A percentile compares a stretch with the other conserved stretches of the same genome.
Conservation (phyloP, 2,797 vertebrate genomes). For the Propithecus deckenii region DNA sequence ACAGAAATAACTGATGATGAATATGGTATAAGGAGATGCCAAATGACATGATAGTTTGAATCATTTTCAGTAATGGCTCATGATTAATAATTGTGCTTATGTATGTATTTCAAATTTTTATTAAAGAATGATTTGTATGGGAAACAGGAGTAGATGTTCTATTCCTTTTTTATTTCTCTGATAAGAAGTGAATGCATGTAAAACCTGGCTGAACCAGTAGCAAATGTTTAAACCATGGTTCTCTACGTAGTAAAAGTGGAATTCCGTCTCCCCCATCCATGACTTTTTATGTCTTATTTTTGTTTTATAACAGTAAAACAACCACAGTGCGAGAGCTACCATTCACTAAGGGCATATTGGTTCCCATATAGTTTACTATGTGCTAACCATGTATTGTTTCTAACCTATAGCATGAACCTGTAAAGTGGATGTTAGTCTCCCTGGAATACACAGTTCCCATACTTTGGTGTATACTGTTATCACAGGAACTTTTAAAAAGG, state of each 20-base stretch:
- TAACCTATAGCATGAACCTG: background rate
- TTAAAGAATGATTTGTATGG: conserved; percentile 1
- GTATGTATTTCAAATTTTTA: conserved; percentile 43
- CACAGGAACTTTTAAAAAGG: background rate
- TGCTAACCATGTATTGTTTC: background rate
- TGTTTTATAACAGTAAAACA: background rate
- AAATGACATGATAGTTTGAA: conserved; percentile 37
- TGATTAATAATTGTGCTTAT: conserved; percentile 42
- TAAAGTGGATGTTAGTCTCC: background rate
- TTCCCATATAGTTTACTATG: background rate
- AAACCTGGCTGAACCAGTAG: background rate
- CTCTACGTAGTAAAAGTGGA: background rate
- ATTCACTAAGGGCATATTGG: background rate
- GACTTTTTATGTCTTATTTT: background rate
- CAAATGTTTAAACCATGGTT: background rate
- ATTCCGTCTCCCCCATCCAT: fast-evolving
- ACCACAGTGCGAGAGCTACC: background rate
- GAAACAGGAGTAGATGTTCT: background rate
- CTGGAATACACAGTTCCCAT: background rate
- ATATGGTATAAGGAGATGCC: conserved; percentile 47
- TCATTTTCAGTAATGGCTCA: conserved; percentile 36
- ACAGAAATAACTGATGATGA: conserved; percentile 61
- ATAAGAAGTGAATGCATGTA: background rate
- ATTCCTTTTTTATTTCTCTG: background rate
- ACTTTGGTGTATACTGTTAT: background rate